A percentile compares a stretch with the other conserved stretches of the same genome.
Conservation (phyloP, 2,797 vertebrate species). For the Nannoperca australis region DNA sequence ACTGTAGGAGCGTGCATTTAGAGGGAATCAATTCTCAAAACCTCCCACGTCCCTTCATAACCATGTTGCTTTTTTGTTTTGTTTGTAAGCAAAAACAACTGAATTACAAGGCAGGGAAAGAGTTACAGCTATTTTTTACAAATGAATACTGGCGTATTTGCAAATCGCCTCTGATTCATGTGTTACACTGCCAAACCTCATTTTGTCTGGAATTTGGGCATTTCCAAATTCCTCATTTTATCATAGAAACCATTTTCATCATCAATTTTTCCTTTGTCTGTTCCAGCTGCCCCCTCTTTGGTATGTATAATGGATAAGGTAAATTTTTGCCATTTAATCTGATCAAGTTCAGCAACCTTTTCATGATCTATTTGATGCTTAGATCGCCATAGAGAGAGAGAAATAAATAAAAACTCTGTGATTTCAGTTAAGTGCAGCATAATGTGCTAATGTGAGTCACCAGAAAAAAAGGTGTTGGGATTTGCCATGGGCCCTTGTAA, state of each 20-base stretch:
- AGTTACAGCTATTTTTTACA: neutral
- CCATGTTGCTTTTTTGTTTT: neutral
- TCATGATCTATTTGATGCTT: neutral
- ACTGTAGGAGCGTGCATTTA: conserved; percentile 13
- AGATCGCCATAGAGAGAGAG: neutral
- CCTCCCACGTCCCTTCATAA: neutral
- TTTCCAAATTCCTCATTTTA: conserved; percentile 13
- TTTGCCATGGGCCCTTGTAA: neutral
- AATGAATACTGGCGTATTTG: conserved; percentile 9
- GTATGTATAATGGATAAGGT: neutral
- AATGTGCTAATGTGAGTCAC: conserved; percentile 6
- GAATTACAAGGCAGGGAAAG: neutral
- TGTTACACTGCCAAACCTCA: conserved; percentile 2
- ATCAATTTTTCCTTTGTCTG: neutral
- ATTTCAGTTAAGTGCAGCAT: neutral
- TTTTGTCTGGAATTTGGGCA: conserved; percentile 11
- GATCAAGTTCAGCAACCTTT: neutral
- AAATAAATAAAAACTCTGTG: neutral
- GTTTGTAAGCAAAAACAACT: neutral
- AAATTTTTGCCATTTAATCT: neutral
- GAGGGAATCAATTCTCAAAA: conserved; percentile 28
- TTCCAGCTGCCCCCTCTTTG: neutral
- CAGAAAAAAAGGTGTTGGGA: conserved; percentile 6
- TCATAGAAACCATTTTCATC: neutral
- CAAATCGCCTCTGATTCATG: neutral